Base-by-base conservation (phyloP, 2,113 vertebrate genomes). In the Sander lucioperca region DNA sequence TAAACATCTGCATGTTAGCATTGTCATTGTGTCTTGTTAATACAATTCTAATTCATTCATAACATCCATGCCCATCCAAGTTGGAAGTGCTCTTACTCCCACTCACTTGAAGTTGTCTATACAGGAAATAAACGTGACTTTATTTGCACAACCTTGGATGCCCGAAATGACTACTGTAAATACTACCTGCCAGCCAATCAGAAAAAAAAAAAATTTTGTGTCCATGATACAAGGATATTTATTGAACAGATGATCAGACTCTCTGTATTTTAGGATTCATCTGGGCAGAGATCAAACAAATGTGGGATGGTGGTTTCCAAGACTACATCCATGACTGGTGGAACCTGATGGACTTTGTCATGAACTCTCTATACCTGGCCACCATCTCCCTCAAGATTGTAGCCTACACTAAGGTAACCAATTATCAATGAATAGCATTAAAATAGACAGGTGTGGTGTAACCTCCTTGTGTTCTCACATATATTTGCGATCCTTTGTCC, bases 331-430 rank as follows among this genome's bases (percentile, higher is more conserved):
- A 99, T 0, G 98, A 99, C 88, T 99, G 98, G 98, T 99, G 98
- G 98, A 99, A 99, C 92, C 94, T 99, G 83, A 99, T 99, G 98
- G 98, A 99, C 94, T 99, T 99, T 95, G 98, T 98, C 89, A 99
- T 99, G 98, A 99, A 99, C 92, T 99, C 98, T 74, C 96, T 99
- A n/a, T 99, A 99, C 90, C 92, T 99, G 92, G 98, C 98, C 84
- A 99, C 98, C 27, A 99, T 99, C 88, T 99, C 98, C 53, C 95
- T 99, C 79, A 99, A 99, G 96, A 97, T 99, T 54, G 97, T 99
- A 76, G 97, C 97, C 83, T 97, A 97, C 48, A 96, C 96, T 64
- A 99, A 97, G 97, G 98, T 99, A 97, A 58, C 7, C 1, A 18
- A 6, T 18, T 25, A 43, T 16, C 12, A 27, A 5, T 48, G 13